A percentile compares a stretch with the other conserved stretches of the same genome.
These are phyloP conservation scores for Pogonus chalceus DNA, from an alignment of 1,140 invertebrate species.

Conservation along the genomic window DNA sequence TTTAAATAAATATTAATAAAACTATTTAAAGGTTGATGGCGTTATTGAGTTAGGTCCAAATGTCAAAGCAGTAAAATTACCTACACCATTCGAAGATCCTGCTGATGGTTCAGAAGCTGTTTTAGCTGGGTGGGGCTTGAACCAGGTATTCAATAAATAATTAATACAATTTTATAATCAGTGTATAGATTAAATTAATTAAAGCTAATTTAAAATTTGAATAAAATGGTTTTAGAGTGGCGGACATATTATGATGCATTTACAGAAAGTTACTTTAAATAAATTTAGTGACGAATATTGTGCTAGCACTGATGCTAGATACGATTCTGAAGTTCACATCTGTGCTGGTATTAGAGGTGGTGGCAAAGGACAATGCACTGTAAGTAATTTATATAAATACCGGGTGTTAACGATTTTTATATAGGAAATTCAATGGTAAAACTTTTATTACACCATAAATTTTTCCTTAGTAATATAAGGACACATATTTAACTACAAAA, in stretches of 20 bases:
- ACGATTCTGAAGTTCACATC: slow-evolving; percentile 27
- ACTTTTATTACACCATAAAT: no score
- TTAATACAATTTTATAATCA: not conserved
- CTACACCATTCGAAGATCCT: not conserved
- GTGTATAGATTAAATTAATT: not conserved
- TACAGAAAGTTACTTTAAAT: slow-evolving; percentile 33
- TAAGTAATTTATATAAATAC: slow-evolving; percentile 11
- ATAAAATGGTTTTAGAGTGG: slow-evolving; percentile 29
- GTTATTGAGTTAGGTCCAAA: not conserved
- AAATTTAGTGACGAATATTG: slow-evolving; percentile 32
- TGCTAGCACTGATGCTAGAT: slow-evolving; percentile 20
- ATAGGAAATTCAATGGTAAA: no score
- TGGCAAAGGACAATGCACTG: slow-evolving; percentile 37
- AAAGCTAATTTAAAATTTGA: not conserved
- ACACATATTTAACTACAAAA: no score
- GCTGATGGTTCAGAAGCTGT: not conserved
- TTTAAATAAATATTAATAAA: not conserved
- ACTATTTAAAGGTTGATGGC: not conserved
- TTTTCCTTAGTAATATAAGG: no score
- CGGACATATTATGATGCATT: slow-evolving; percentile 26
- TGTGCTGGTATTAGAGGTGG: slow-evolving; percentile 34
- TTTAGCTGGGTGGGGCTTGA: not conserved
- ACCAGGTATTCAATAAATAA: not conserved
- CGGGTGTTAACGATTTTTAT: no score
- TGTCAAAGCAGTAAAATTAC: not conserved